These are phyloP conservation scores for Gonatopus flavifemur DNA, from an alignment of 1,140 invertebrate genomes.

Conservation along the genomic window DNA sequence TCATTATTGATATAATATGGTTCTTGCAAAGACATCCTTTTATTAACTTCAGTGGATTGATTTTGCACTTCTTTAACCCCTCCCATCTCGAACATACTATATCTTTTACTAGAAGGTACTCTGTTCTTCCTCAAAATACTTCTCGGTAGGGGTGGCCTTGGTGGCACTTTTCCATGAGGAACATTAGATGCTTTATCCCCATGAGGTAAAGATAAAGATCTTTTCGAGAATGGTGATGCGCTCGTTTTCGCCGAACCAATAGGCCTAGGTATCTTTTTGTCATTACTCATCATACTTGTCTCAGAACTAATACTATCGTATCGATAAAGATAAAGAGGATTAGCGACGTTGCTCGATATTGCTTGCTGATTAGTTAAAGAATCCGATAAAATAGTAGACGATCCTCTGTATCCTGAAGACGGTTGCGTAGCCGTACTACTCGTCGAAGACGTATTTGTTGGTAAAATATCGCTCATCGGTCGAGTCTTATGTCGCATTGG, in stretches of 20 bases:
- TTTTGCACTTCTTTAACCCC: slow-evolving; percentile 61
- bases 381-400: slow-evolving; percentile 78
- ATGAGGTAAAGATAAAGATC: slow-evolving; percentile 65
- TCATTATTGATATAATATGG: slow-evolving; percentile 69
- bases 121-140: slow-evolving; percentile 71
- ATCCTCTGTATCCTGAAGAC: slow-evolving; percentile 82
- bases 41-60: slow-evolving; percentile 61
- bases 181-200: slow-evolving; percentile 58
- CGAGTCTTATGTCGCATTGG: slow-evolving; percentile 60
- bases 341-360: slow-evolving; percentile 58
- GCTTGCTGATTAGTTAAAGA: slow-evolving; percentile 66
- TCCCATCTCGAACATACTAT: slow-evolving; percentile 78
- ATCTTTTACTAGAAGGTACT: slow-evolving; percentile 65
- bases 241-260: slow-evolving; percentile 43
- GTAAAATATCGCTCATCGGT: slow-evolving; percentile 53
- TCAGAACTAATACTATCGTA: slow-evolving; percentile 77
- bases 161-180: slow-evolving; percentile 60
- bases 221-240: slow-evolving; percentile 63
- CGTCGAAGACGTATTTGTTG: slow-evolving; percentile 68
- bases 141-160: slow-evolving; percentile 70
- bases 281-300: slow-evolving; percentile 62
- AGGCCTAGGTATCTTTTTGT: slow-evolving; percentile 52
- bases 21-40: slow-evolving; percentile 72
- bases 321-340: slow-evolving; percentile 78
- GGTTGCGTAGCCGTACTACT: slow-evolving; percentile 77